Evolutionary conservation across 2,888 invertebrate species (phyloP).

Genomic region (Eupithecia pulchellata): DNA sequence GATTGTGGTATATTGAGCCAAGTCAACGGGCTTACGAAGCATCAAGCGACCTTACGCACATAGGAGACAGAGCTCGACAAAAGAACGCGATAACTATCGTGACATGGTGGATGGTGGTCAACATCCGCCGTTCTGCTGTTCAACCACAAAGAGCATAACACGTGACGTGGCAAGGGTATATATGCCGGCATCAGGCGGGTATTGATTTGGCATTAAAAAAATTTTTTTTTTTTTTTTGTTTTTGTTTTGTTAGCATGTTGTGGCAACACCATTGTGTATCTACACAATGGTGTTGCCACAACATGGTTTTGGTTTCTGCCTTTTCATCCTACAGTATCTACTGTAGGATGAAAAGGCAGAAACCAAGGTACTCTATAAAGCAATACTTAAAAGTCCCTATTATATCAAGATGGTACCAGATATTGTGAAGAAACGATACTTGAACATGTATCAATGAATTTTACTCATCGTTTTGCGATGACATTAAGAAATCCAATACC

Average conservation of each 20-base stretch:
- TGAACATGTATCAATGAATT: not conserved
- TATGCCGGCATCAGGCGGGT: not conserved
- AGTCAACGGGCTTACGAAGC: too few species aligned
- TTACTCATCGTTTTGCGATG: not conserved
- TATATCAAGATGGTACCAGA: slow-evolving; percentile 8
- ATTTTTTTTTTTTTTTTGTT: too few species aligned
- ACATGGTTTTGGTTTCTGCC: slow-evolving; percentile 18
- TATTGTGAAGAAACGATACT: not conserved
- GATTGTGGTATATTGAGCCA: too few species aligned
- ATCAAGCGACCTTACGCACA: too few species aligned
- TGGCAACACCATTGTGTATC: slow-evolving; percentile 19
- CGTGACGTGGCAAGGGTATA: not conserved
- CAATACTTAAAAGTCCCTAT: slow-evolving; percentile 21
- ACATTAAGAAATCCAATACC: too few species aligned
- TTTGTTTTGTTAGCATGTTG: slow-evolving; percentile 11
- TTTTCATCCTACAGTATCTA: slow-evolving; percentile 14
- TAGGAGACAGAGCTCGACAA: not conserved
- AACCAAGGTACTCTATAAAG: slow-evolving; percentile 20
- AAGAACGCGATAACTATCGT: not conserved
- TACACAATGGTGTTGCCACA: too few species aligned
- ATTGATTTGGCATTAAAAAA: slow-evolving; percentile 6
- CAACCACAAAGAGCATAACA: not conserved
- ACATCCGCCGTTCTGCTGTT: not conserved
- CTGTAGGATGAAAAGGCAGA: slow-evolving; percentile 11
- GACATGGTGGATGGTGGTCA: not conserved